These are phyloP conservation scores for Andricus curvator DNA, from an alignment of 2,888 invertebrate species.

Conservation along the genomic window DNA sequence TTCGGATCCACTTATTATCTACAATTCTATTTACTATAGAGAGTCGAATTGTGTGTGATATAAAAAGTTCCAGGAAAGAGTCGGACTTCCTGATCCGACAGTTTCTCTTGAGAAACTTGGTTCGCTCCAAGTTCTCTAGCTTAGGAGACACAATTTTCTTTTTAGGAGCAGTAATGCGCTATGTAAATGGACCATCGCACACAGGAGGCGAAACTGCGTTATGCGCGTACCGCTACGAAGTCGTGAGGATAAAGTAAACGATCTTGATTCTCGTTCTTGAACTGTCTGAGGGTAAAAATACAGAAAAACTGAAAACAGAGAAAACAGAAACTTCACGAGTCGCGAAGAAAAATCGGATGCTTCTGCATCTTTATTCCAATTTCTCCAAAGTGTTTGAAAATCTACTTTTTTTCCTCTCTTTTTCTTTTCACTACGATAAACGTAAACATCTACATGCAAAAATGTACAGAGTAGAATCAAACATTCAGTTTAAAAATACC, in stretches of 20 bases:
- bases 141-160: slow-evolving; percentile 44
- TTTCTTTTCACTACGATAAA: background rate
- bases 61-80: slow-evolving; percentile 17
- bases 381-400: background rate
- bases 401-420: background rate
- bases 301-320: background rate
- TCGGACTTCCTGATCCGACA: background rate
- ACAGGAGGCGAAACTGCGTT: slow-evolving; percentile 55
- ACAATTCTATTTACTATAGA: slow-evolving; percentile 14
- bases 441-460: background rate
- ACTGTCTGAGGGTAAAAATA: slow-evolving; percentile 6
- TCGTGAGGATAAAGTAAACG: slow-evolving; percentile 48
- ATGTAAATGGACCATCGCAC: slow-evolving; percentile 62
- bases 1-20: slow-evolving; percentile 5
- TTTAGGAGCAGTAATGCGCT: slow-evolving; percentile 61
- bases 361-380: slow-evolving; percentile 4
- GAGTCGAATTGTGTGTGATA: background rate
- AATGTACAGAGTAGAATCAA: background rate
- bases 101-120: slow-evolving; percentile 11
- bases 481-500: no score
- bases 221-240: slow-evolving; percentile 38
- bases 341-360: background rate
- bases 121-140: slow-evolving; percentile 14
- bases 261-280: slow-evolving; percentile 42
- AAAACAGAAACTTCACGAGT: background rate